Conservation (phyloP, 2,113 vertebrate genomes). For the Sinosuthora webbiana region DNA sequence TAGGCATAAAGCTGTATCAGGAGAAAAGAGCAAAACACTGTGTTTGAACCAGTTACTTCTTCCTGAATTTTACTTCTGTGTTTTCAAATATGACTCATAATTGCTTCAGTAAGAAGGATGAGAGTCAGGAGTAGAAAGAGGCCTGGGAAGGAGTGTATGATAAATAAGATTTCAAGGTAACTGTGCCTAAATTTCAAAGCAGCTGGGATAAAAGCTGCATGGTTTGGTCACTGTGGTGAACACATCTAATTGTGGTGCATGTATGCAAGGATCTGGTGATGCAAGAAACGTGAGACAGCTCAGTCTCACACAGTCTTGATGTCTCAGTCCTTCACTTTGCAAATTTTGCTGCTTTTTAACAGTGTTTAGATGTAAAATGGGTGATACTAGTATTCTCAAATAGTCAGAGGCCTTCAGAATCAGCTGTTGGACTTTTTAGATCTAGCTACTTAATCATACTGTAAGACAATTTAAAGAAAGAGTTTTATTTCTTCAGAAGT, state of each 20-base stretch:
- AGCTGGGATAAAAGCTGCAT: background rate
- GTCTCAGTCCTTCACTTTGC: background rate
- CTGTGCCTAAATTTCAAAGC: background rate
- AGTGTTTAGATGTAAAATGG: fast-evolving
- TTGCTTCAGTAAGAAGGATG: background rate
- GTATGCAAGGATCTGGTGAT: background rate
- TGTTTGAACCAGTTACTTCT: background rate
- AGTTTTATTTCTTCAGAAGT: background rate
- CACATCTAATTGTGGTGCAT: background rate
- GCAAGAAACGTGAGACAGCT: background rate
- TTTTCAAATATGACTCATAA: background rate
- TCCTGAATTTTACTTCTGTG: background rate
- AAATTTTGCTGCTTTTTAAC: background rate
- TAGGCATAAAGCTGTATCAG: background rate
- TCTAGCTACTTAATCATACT: background rate
- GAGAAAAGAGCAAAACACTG: background rate
- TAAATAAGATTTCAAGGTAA: background rate
- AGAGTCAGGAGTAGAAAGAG: background rate
- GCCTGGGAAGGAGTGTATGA: background rate
- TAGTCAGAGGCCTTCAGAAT: background rate
- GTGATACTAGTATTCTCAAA: background rate
- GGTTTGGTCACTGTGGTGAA: background rate
- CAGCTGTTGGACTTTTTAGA: background rate
- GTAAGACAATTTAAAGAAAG: background rate
- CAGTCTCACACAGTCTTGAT: background rate